Percentiles rank a stretch among this genome's conserved stretches.
These are phyloP conservation scores for Microcebus murinus DNA, from an alignment of 2,113 vertebrate genomes.

Conservation along the genomic window DNA sequence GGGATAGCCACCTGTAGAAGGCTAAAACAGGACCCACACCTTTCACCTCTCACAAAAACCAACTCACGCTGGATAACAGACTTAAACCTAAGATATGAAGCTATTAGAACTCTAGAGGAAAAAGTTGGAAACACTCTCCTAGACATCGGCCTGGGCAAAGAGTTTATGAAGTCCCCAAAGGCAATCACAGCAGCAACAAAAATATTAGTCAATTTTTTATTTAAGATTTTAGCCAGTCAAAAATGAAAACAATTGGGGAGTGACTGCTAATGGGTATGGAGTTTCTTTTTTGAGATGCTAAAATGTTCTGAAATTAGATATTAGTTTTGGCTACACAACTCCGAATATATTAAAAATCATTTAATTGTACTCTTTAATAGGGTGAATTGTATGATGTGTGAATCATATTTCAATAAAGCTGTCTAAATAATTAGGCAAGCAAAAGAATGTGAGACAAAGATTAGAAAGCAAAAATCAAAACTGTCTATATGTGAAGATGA, in stretches of 20 bases:
- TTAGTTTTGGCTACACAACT: background rate
- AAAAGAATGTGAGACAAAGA: background rate
- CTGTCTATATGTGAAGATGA: background rate
- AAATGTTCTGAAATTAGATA: slow-evolving; percentile 30
- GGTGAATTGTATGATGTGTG: background rate
- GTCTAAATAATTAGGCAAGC: slow-evolving; percentile 4
- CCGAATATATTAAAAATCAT: background rate
- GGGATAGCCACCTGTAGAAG: too few species aligned
- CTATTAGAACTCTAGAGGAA: too few species aligned
- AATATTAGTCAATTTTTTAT: background rate
- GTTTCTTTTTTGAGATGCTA: background rate
- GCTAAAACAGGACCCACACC: too few species aligned
- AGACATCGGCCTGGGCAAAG: too few species aligned
- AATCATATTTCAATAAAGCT: slow-evolving; percentile 20
- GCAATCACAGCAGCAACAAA: too few species aligned
- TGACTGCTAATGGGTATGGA: background rate
- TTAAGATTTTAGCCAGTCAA: background rate
- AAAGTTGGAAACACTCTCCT: too few species aligned
- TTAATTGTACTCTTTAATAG: background rate
- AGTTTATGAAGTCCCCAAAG: too few species aligned
- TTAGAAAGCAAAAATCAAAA: slow-evolving; percentile 19
- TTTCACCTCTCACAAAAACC: too few species aligned
- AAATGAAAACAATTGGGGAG: background rate
- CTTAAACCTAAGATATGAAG: too few species aligned
- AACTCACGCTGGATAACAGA: too few species aligned